Evolutionary conservation across 2,888 invertebrate genomes (phyloP).

Genomic region (Anorthoa munda): DNA sequence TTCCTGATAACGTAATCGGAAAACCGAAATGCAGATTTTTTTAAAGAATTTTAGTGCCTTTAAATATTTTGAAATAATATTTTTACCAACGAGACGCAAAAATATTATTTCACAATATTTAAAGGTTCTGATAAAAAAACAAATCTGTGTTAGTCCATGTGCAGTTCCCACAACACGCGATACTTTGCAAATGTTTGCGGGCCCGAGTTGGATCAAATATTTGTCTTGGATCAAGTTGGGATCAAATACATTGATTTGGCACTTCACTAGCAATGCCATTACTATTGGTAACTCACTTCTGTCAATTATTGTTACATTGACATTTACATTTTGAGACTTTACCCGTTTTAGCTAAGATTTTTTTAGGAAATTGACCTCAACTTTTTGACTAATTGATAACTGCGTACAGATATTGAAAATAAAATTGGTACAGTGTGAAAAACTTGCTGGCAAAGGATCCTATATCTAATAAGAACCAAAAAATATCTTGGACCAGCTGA

Average conservation of each 20-base stretch:
- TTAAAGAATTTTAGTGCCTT: not conserved
- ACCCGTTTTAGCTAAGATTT: too few relatives aligned
- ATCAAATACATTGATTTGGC: slow-evolving; percentile 80
- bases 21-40: not conserved
- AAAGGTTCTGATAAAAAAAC: not conserved
- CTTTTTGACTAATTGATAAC: too few relatives aligned
- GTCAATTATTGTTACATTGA: not conserved
- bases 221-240: slow-evolving; percentile 75
- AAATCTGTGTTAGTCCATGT: slow-evolving; percentile 47
- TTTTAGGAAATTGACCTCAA: too few relatives aligned
- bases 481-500: not conserved
- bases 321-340: too few relatives aligned
- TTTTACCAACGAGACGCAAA: not conserved
- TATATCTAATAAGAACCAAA: too few relatives aligned
- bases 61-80: too few relatives aligned
- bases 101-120: slow-evolving; percentile 13
- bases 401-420: too few relatives aligned
- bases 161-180: slow-evolving; percentile 71
- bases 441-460: too few relatives aligned
- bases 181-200: slow-evolving; percentile 79
- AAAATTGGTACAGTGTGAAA: too few relatives aligned
- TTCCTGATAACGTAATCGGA: too few relatives aligned
- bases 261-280: slow-evolving; percentile 62
- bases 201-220: slow-evolving; percentile 76
- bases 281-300: slow-evolving; percentile 46